phyloP scores from a whole-genome alignment of 2,888 invertebrate genomes.

The Piscicola geometra region DNA sequence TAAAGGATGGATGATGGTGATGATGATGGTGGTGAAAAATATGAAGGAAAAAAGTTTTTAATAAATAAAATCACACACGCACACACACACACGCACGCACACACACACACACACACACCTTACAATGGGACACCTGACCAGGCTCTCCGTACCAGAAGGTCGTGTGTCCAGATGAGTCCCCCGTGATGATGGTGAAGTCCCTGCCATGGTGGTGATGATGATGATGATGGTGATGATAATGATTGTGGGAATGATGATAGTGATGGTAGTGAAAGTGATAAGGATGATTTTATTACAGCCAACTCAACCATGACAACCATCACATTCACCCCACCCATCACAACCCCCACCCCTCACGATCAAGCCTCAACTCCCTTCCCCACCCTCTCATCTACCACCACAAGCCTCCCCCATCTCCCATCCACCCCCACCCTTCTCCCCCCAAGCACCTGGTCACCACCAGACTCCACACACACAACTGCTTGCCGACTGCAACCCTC shows the following conservation, averaged over 20 bases:
- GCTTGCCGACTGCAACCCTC: slow-evolving; percentile 4
- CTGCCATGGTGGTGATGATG: slow-evolving; percentile 5
- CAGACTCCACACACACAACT: slow-evolving; percentile 7
- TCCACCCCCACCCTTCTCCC: background rate
- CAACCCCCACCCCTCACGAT: no score
- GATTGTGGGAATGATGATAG: slow-evolving; percentile 9
- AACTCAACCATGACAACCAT: background rate
- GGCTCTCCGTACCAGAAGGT: slow-evolving; percentile 29
- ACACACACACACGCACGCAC: no score
- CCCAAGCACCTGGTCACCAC: slow-evolving; percentile 10
- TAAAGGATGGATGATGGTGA: background rate
- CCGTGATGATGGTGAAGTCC: slow-evolving; percentile 26
- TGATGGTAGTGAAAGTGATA: no score
- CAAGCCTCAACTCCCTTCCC: no score
- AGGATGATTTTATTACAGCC: no score
- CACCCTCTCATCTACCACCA: background rate
- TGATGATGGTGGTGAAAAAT: background rate
- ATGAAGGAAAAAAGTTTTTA: no score
- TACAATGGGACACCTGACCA: slow-evolving; percentile 25
- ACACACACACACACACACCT: slow-evolving; percentile 2
- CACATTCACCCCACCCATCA: background rate
- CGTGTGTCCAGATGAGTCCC: slow-evolving; percentile 26
- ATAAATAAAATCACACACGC: no score
- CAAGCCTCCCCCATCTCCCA: no score
- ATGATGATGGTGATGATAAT: background rate